A percentile compares a stretch with the other conserved stretches of the same genome.
phyloP scores from a whole-genome alignment of 2,888 invertebrate species.

The Phytoseiulus persimilis region DNA sequence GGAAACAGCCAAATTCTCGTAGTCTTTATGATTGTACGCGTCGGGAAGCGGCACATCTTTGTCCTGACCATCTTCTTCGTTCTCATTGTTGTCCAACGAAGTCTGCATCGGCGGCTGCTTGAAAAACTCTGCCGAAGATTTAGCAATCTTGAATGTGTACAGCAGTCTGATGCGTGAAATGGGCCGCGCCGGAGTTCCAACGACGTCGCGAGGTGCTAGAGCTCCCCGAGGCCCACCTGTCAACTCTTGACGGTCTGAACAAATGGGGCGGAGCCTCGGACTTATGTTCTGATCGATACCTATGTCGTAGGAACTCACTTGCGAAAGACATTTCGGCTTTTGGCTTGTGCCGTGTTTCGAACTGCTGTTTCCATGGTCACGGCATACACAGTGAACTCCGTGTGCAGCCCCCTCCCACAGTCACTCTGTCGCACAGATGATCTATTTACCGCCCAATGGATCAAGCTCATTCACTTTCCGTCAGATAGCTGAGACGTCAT shows the following conservation, averaged over 20 bases:
- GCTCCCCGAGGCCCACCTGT: not conserved
- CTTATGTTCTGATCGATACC: not conserved
- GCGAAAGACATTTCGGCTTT: constrained; percentile 18
- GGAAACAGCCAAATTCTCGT: constrained; percentile 69
- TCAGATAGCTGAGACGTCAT: no score
- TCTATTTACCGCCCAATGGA: not conserved
- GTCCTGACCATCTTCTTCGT: constrained; percentile 13
- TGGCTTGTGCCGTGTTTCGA: not conserved
- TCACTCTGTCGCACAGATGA: not conserved
- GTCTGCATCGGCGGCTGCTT: constrained; percentile 36
- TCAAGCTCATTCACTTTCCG: not conserved
- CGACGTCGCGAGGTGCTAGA: not conserved
- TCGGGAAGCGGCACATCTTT: constrained; percentile 19
- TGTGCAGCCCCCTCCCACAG: no score
- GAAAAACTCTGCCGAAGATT: constrained; percentile 36
- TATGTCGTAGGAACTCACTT: constrained; percentile 14
- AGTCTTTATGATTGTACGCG: constrained; percentile 71
- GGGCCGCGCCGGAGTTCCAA: not conserved
- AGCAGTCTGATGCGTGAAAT: not conserved
- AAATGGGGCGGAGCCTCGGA: not conserved
- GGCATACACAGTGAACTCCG: not conserved
- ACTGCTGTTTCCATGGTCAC: not conserved
- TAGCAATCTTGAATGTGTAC: not conserved
- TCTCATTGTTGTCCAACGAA: constrained; percentile 26
- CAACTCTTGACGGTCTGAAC: not conserved